Conservation (phyloP, 2,797 vertebrate genomes). For the Trachops cirrhosus region DNA sequence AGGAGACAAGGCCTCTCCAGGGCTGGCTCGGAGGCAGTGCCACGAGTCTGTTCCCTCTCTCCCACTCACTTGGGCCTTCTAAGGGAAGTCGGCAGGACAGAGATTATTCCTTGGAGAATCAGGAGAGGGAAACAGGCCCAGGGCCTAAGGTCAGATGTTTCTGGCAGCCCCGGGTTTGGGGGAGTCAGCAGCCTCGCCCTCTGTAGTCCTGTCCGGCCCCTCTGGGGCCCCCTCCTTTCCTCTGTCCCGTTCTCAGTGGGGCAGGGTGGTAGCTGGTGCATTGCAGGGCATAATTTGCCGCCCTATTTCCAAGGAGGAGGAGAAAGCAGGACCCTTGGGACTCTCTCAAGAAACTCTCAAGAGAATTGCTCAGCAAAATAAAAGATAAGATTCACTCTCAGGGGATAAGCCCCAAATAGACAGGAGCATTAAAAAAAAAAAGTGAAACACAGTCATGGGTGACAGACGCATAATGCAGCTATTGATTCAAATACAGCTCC, state of each 20-base stretch:
- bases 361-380: neutral
- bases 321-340: neutral
- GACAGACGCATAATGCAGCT: constrained; percentile 59
- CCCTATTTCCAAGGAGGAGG: neutral
- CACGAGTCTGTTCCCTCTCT: neutral
- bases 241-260: neutral
- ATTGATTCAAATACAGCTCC: constrained; percentile 51
- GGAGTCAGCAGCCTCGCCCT: neutral
- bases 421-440: neutral
- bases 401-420: neutral
- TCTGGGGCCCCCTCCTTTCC: neutral
- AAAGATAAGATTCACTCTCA: neutral
- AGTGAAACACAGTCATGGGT: constrained; percentile 13
- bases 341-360: neutral
- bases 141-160: neutral
- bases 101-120: neutral
- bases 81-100: neutral
- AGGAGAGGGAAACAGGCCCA: neutral
- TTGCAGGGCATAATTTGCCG: neutral
- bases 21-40: neutral
- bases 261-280: neutral
- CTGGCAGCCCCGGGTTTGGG: neutral
- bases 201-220: neutral
- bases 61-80: neutral
- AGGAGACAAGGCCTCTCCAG: neutral